These are phyloP conservation scores for Drosophila ustulata DNA, from an alignment of 2,888 invertebrate genomes.

Conservation along the genomic window DNA sequence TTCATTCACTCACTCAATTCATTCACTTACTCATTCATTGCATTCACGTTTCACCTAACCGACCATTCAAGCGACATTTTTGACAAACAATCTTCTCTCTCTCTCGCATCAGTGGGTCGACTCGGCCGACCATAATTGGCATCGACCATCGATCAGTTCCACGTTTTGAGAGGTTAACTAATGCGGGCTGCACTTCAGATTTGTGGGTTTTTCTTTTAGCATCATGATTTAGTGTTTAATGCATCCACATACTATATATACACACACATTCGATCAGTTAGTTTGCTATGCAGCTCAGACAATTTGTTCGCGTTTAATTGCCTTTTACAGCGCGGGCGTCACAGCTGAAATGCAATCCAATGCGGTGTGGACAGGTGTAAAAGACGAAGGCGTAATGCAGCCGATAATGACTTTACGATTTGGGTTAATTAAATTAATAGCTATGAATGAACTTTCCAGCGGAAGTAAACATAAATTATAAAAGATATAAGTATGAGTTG, in stretches of 20 bases:
- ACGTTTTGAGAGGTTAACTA: neutral
- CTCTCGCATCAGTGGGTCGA: conserved; percentile 38
- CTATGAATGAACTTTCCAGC: conserved; percentile 1
- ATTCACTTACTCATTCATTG: conserved; percentile 32
- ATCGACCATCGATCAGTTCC: conserved; percentile 20
- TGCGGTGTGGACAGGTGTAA: conserved; percentile 11
- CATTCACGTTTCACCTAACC: conserved; percentile 45
- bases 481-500: neutral
- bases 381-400: conserved; percentile 5
- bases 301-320: conserved; percentile 21
- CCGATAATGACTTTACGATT: neutral
- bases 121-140: conserved; percentile 16
- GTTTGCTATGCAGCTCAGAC: conserved; percentile 2
- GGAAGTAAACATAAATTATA: neutral
- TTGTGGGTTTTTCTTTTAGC: conserved; percentile 16
- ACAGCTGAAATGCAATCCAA: conserved; percentile 2
- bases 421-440: conserved; percentile 10
- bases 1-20: conserved; percentile 42
- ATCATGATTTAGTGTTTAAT: conserved; percentile 16
- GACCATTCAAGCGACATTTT: conserved; percentile 69
- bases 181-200: conserved; percentile 18
- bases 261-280: neutral
- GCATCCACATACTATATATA: neutral
- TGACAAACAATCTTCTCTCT: conserved; percentile 65
- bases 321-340: conserved; percentile 9